Evolutionary conservation across 2,888 invertebrate species (phyloP), one percentile per base, ranked within the genome.

Genomic region (Platycheirus rosarum): DNA sequence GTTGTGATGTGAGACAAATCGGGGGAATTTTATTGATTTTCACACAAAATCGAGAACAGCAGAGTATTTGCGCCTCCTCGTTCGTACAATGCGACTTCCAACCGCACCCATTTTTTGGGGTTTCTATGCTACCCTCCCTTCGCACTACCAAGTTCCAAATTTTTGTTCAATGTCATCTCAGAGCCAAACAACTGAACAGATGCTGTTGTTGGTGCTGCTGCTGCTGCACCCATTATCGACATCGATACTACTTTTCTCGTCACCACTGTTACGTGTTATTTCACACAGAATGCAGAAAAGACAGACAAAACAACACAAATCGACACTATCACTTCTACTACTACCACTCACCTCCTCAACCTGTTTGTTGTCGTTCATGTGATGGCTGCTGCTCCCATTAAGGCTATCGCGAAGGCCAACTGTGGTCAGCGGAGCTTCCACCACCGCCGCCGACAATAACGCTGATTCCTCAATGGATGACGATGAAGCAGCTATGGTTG

Each of bases 301-400:
- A 40, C 9, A 42, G 18, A 55, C 42, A 60, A 32, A 66, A 37
- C 32, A 66, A 37, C 32, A 66, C 6, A 55, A 23, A 65, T 65
- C 35, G 51, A 60, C 20, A 23, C 49, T 42, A 16, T 37, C 29
- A 32, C 29, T 32, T 32, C 29, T 23, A 23, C 23, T 6, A 23
- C 3, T 23, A 23, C 23, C 23, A 32, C 82, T 85, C 80, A 86
- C 86, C 85, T 86, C 86, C 77, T 86, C 85, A 53, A 78, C 77
- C 55, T 86, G 86, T 84, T 86, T 86, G 74, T 86, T 86, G 77
- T 86, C 86, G 42, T 82, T 71, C 76, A 82, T 82, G 65, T 37
- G 53, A 55, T 60, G 40, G 55, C 84, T 71, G 44, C 63, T 53
- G 69, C 13, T 75, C 16, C 82, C 82, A 82, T 77, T 82, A 68